A percentile compares a stretch with the other conserved stretches of the same genome.
Evolutionary conservation across 2,113 vertebrate genomes (phyloP).

Genomic region (Australoheros scitulus): DNA sequence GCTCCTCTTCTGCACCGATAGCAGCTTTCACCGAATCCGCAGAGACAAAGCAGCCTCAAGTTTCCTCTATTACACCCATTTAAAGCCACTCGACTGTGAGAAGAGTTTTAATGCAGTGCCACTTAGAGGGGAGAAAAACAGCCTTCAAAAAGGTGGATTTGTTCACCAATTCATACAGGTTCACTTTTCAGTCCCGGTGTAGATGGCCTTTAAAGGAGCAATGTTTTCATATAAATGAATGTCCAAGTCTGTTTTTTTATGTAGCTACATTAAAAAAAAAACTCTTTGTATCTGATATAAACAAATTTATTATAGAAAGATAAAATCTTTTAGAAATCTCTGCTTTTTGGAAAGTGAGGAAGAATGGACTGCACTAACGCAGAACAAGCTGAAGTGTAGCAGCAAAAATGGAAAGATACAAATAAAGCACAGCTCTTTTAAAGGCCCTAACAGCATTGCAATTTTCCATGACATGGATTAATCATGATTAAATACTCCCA

Average conservation of each 20-base stretch:
- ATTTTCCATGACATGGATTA: neutral
- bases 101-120: constrained; percentile 72
- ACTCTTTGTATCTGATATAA: neutral
- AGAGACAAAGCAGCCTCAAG: constrained; percentile 70
- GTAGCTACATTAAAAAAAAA: neutral
- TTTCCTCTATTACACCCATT: constrained; percentile 67
- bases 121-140: constrained; percentile 66
- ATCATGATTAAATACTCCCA: neutral
- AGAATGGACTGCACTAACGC: neutral
- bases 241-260: constrained; percentile 5
- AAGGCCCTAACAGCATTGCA: neutral
- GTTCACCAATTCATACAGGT: constrained; percentile 40
- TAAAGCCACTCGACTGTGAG: constrained; percentile 71
- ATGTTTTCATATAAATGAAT: constrained; percentile 23
- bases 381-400: neutral
- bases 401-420: neutral
- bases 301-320: neutral
- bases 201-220: constrained; percentile 25
- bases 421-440: neutral
- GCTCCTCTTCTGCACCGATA: constrained; percentile 63
- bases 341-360: no score
- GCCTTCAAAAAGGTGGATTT: constrained; percentile 59
- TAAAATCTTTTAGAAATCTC: neutral
- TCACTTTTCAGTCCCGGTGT: constrained; percentile 23
- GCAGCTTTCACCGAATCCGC: constrained; percentile 67